Percentiles rank a stretch among this genome's conserved stretches.
Conservation (phyloP, 2,797 vertebrate genomes). For the Danio aesculapii region DNA sequence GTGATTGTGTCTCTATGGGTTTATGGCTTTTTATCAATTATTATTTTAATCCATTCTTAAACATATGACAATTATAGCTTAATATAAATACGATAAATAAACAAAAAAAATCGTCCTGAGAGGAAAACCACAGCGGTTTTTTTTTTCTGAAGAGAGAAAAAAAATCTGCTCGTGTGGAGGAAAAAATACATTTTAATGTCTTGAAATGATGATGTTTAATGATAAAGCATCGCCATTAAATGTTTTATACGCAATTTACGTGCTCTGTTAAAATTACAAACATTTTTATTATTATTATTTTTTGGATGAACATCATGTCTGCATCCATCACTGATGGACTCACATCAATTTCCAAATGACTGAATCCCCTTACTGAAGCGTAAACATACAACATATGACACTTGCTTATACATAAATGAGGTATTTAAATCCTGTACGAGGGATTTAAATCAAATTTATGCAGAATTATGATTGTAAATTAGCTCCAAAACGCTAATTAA, state of each 20-base stretch:
- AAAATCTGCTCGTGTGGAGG: no score
- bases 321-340: conserved; percentile 17
- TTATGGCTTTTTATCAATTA: conserved; percentile 31
- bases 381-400: not conserved
- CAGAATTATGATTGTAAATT: not conserved
- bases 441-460: not conserved
- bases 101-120: no score
- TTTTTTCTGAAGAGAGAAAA: not conserved
- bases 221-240: not conserved
- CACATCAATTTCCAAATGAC: not conserved
- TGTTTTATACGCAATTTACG: not conserved
- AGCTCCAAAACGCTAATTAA: not conserved
- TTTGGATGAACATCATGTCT: not conserved
- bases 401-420: not conserved
- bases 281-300: not conserved
- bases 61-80: not conserved
- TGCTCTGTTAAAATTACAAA: not conserved
- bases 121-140: not conserved
- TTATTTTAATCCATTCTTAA: conserved; percentile 10
- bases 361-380: not conserved
- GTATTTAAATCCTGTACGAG: not conserved
- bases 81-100: not conserved
- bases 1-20: conserved; percentile 28
- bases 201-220: not conserved
- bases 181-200: not conserved